These are phyloP conservation scores for Spatula clypeata DNA, from an alignment of 2,797 vertebrate genomes.

Conservation along the genomic window DNA sequence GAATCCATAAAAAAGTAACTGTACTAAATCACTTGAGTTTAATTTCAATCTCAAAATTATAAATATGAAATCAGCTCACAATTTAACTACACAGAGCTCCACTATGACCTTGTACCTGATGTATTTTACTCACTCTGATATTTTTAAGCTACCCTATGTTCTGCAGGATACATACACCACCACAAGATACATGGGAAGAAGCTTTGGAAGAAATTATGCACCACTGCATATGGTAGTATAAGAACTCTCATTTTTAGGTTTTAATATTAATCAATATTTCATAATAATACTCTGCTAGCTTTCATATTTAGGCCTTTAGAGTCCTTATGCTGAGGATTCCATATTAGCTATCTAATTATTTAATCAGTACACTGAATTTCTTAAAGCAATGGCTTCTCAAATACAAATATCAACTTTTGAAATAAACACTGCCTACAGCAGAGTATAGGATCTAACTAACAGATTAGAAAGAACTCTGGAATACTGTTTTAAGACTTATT, in stretches of 20 bases:
- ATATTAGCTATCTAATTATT: neutral
- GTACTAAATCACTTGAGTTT: neutral
- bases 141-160: neutral
- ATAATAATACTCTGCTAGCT: neutral
- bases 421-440: neutral
- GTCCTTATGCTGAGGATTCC: neutral
- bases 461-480: neutral
- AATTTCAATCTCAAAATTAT: neutral
- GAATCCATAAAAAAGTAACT: neutral
- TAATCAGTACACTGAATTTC: neutral
- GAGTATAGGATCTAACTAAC: neutral
- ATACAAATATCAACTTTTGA: neutral
- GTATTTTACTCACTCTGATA: neutral
- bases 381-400: neutral
- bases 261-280: neutral
- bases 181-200: neutral
- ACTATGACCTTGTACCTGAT: fast-evolving
- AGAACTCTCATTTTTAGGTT: neutral
- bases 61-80: neutral
- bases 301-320: neutral
- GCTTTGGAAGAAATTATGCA: neutral
- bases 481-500: neutral
- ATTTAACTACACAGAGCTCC: neutral
- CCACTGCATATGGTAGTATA: neutral
- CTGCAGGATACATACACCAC: neutral